Conservation (phyloP, 30 jellyfish, hydroid and myxozoan species). For the Rhopilema esculentum region DNA sequence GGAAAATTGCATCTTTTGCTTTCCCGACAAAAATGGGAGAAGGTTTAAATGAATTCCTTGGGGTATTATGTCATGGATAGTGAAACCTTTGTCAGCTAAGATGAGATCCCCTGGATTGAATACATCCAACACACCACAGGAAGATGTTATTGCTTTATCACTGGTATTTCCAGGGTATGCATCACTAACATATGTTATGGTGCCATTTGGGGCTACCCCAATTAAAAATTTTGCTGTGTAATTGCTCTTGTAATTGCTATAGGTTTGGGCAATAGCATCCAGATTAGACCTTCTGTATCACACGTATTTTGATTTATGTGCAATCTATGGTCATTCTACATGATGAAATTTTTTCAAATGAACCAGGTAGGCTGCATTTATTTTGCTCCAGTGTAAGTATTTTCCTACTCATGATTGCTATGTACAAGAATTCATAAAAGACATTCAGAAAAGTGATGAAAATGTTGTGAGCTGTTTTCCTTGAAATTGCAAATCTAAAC, state of each 20-base stretch:
- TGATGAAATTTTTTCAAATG: neutral
- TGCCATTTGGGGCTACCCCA: constrained; percentile 42
- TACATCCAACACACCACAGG: constrained; percentile 33
- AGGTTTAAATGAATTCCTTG: constrained; percentile 22
- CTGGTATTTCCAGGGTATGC: constrained; percentile 27
- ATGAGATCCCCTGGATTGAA: constrained; percentile 35
- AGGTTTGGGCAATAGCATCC: constrained; percentile 34
- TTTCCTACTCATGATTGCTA: constrained; percentile 22
- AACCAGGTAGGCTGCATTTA: constrained; percentile 17
- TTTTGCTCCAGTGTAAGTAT: constrained; percentile 3
- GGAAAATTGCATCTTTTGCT: constrained; percentile 24
- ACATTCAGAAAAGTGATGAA: neutral
- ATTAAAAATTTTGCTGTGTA: constrained; percentile 8
- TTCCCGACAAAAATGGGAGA: constrained; percentile 11
- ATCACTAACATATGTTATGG: constrained; percentile 20
- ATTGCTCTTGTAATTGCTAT: constrained; percentile 27
- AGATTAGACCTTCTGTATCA: constrained; percentile 40
- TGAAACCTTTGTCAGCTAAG: constrained; percentile 26
- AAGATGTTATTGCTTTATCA: constrained; percentile 26
- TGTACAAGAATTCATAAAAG: constrained; percentile 1
- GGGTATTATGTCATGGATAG: constrained; percentile 32
- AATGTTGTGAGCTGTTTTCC: too few relatives aligned
- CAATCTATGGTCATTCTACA: constrained; percentile 35
- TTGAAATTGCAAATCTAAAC: too few relatives aligned
- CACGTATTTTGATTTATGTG: constrained; percentile 22